phyloP scores from a whole-genome alignment of 2,797 vertebrate species.

The Acanthis flammea region DNA sequence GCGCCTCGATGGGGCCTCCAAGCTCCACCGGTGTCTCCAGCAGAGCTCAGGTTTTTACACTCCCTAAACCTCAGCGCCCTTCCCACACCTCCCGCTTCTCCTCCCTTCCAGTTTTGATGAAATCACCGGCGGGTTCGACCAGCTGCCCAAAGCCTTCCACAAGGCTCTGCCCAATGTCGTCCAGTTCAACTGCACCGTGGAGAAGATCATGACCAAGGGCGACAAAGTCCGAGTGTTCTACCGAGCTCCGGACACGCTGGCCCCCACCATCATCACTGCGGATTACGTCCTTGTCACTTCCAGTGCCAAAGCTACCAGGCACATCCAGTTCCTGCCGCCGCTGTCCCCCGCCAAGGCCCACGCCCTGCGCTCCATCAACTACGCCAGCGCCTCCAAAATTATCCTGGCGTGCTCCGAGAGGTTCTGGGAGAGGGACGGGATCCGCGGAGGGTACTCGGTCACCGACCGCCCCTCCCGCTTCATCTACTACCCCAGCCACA shows the following conservation, averaged over 20 bases:
- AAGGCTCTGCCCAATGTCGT: conserved; percentile 68
- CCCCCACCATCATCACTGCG: fast-evolving
- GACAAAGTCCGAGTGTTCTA: neutral
- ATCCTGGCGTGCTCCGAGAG: conserved; percentile 15
- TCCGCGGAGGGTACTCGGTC: conserved; percentile 27
- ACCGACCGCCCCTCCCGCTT: conserved; percentile 63
- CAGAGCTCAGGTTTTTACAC: fast-evolving
- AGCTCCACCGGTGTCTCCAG: fast-evolving
- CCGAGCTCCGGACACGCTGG: neutral
- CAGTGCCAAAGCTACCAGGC: conserved; percentile 53
- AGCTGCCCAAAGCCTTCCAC: conserved; percentile 75
- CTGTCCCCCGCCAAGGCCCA: conserved; percentile 15
- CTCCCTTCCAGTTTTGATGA: conserved; percentile 78
- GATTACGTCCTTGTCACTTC: conserved; percentile 47
- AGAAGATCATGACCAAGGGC: conserved; percentile 40
- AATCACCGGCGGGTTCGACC: conserved; percentile 81
- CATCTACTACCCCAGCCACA: conserved; percentile 61
- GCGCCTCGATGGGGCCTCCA: fast-evolving
- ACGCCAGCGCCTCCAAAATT: conserved; percentile 22
- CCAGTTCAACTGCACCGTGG: conserved; percentile 76
- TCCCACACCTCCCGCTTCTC: neutral
- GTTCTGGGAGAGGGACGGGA: conserved; percentile 69
- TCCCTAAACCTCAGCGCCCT: fast-evolving
- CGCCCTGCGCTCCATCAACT: conserved; percentile 51
- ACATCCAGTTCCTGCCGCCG: conserved; percentile 27